phyloP scores from a whole-genome alignment of 2,113 vertebrate species.

The Syrmaticus mikado region DNA sequence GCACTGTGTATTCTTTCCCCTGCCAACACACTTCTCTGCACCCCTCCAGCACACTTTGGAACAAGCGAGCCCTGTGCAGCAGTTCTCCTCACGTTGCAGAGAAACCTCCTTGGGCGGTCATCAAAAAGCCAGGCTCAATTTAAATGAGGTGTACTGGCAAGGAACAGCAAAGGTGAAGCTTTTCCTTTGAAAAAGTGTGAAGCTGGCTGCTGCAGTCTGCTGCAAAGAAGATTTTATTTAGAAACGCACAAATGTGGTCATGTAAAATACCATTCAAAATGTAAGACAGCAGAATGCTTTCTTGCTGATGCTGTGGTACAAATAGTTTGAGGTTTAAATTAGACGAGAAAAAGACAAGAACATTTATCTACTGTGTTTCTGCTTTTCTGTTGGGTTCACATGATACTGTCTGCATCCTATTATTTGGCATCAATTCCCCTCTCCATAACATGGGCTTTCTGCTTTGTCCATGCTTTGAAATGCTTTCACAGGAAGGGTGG shows the following conservation, averaged over 20 bases:
- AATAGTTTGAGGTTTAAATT: background rate
- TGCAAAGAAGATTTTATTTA: background rate
- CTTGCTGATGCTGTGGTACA: background rate
- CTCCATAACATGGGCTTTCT: background rate
- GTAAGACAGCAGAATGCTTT: background rate
- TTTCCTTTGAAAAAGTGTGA: slow-evolving; percentile 38
- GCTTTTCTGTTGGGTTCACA: background rate
- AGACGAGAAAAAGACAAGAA: background rate
- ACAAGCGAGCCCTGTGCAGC: slow-evolving; percentile 38
- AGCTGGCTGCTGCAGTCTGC: background rate
- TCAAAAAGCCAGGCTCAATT: slow-evolving; percentile 21
- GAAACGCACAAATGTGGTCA: background rate
- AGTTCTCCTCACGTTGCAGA: background rate
- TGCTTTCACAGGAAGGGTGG: background rate
- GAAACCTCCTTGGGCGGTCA: slow-evolving; percentile 2
- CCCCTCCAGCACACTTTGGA: slow-evolving; percentile 36
- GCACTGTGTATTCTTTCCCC: slow-evolving; percentile 30
- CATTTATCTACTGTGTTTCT: background rate
- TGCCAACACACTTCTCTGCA: background rate
- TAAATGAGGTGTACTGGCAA: slow-evolving; percentile 15
- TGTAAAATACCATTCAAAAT: background rate
- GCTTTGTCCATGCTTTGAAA: background rate
- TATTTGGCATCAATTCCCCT: background rate
- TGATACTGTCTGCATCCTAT: background rate
- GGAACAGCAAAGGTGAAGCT: slow-evolving; percentile 47